A percentile compares a stretch with the other conserved stretches of the same genome.
Evolutionary conservation across 2,113 vertebrate genomes (phyloP).

Genomic region (Corydoras maculifer): DNA sequence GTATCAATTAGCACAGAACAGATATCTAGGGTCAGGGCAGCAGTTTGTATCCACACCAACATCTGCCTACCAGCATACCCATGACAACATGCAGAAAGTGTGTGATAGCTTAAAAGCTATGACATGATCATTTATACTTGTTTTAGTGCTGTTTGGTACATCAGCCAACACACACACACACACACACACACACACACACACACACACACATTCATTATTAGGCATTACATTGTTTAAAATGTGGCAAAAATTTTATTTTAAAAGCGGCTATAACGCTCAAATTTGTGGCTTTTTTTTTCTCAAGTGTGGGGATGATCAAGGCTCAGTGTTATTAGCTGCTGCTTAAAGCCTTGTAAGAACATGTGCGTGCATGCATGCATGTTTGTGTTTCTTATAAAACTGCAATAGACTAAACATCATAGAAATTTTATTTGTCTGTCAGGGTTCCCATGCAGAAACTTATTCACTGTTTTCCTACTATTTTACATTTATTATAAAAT

Average conservation of each 20-base stretch:
- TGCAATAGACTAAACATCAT: not conserved
- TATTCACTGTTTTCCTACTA: no score
- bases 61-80: conserved; percentile 39
- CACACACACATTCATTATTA: no score
- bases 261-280: not conserved
- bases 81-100: conserved; percentile 29
- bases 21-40: conserved; percentile 1
- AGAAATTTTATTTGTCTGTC: no score
- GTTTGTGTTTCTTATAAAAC: not conserved
- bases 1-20: not conserved
- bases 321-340: not conserved
- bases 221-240: no score
- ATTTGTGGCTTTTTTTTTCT: conserved; percentile 9
- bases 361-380: not conserved
- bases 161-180: conserved; percentile 4
- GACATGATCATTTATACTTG: conserved; percentile 43
- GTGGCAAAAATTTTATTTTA: no score
- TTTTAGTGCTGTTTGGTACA: conserved; percentile 17
- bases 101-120: conserved; percentile 33
- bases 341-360: not conserved
- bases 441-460: no score
- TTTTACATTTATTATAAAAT: no score
- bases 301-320: conserved; percentile 34
- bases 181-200: no score
- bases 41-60: conserved; percentile 32